These are phyloP conservation scores for Macrophya alboannulata DNA, from an alignment of 2,888 invertebrate species.

Conservation along the genomic window DNA sequence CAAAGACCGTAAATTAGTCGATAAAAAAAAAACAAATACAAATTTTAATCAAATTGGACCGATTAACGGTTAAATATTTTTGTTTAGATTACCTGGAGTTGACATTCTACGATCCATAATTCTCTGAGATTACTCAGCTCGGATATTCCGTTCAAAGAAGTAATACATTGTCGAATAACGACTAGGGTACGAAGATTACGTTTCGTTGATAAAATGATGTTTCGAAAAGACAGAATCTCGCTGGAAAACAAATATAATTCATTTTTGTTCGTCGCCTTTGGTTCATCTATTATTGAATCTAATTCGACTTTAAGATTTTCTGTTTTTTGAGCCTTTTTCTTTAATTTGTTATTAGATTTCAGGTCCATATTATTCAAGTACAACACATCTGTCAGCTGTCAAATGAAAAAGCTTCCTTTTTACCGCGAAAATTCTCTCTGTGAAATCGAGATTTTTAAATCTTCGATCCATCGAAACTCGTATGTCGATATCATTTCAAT, in stretches of 20 bases:
- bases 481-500: slow-evolving; percentile 10
- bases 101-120: slow-evolving; percentile 69
- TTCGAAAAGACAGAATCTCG: slow-evolving; percentile 55
- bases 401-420: neutral
- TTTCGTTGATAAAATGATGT: slow-evolving; percentile 52
- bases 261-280: slow-evolving; percentile 44
- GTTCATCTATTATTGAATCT: slow-evolving; percentile 7
- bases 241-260: slow-evolving; percentile 64
- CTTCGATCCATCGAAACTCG: neutral
- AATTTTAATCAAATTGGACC: neutral
- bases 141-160: slow-evolving; percentile 60
- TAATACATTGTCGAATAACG: slow-evolving; percentile 66
- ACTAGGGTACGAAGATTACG: slow-evolving; percentile 64
- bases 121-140: slow-evolving; percentile 65
- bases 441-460: neutral
- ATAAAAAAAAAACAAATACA: neutral
- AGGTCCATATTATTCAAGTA: neutral
- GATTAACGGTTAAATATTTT: too few species aligned
- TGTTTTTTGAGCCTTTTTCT: neutral
- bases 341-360: neutral
- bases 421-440: neutral
- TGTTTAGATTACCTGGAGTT: slow-evolving; percentile 61
- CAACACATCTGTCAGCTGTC: neutral
- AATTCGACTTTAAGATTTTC: neutral
- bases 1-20: neutral